Conservation (phyloP, 2,888 invertebrate species). For the Acleris literana region DNA sequence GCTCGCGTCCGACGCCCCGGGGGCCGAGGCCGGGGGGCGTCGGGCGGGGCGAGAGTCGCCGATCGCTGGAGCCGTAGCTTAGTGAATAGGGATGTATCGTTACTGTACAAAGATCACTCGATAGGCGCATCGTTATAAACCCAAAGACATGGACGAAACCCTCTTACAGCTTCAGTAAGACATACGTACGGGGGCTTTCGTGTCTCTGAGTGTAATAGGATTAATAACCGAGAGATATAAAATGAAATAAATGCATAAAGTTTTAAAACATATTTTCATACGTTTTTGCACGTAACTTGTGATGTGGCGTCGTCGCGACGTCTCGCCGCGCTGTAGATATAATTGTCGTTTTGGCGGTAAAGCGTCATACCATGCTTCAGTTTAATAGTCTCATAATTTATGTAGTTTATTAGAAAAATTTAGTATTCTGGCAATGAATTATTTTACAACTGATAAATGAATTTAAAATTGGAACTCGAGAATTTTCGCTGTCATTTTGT, state of each 20-base stretch:
- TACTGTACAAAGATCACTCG: slow-evolving; percentile 80
- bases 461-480: slow-evolving; percentile 3
- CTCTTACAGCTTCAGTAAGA: neutral
- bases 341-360: slow-evolving; percentile 59
- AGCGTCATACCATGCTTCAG: slow-evolving; percentile 44
- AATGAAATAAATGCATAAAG: slow-evolving; percentile 72
- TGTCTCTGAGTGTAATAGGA: slow-evolving; percentile 49
- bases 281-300: slow-evolving; percentile 80
- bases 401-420: slow-evolving; percentile 11
- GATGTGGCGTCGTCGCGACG: slow-evolving; percentile 57
- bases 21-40: slow-evolving; percentile 32
- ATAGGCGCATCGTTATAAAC: slow-evolving; percentile 77
- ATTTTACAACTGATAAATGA: slow-evolving; percentile 32
- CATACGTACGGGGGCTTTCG: slow-evolving; percentile 14
- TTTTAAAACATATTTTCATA: slow-evolving; percentile 80
- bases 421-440: slow-evolving; percentile 21
- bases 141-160: slow-evolving; percentile 23
- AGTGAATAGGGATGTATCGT: slow-evolving; percentile 71
- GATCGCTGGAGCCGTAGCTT: slow-evolving; percentile 56
- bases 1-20: slow-evolving; percentile 1
- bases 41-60: slow-evolving; percentile 38
- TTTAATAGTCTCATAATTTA: slow-evolving; percentile 34
- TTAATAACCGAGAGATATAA: slow-evolving; percentile 76
- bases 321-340: slow-evolving; percentile 59
- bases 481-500: slow-evolving; percentile 13